Percentiles rank a stretch among this genome's conserved stretches.
phyloP scores from a whole-genome alignment of 1,140 invertebrate genomes.

The Bradynema listronoti region DNA sequence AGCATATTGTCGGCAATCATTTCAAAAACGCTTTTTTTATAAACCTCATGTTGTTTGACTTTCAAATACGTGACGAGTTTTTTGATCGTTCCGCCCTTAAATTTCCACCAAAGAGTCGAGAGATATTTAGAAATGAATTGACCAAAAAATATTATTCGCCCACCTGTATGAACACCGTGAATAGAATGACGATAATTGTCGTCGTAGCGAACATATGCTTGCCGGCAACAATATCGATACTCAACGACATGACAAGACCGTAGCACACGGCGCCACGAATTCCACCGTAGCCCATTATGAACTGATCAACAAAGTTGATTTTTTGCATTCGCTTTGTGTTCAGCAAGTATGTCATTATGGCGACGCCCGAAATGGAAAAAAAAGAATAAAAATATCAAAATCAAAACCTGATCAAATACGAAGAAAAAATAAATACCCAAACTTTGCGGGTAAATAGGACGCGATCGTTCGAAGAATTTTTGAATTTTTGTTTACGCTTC shows the following conservation, averaged over 20 bases:
- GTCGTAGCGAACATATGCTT: slow-evolving; percentile 85
- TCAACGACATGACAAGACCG: slow-evolving; percentile 71
- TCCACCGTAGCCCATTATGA: slow-evolving; percentile 53
- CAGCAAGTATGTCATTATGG: slow-evolving; percentile 37
- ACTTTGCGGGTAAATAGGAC: too few relatives aligned
- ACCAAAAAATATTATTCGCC: too few relatives aligned
- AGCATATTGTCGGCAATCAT: slow-evolving; percentile 45
- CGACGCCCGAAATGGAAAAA: slow-evolving; percentile 35
- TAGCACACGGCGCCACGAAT: slow-evolving; percentile 50
- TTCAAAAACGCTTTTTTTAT: slow-evolving; percentile 43
- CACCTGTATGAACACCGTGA: slow-evolving; percentile 84
- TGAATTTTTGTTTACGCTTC: too few relatives aligned
- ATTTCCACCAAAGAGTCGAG: too few relatives aligned
- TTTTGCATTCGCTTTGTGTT: slow-evolving; percentile 43
- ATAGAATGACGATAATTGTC: slow-evolving; percentile 93
- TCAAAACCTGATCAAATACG: too few relatives aligned
- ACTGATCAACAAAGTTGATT: slow-evolving; percentile 48
- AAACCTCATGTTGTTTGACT: slow-evolving; percentile 40
- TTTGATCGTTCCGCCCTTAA: slow-evolving; percentile 39
- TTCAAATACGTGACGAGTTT: slow-evolving; percentile 32
- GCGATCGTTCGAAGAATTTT: too few relatives aligned
- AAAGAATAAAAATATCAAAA: too few relatives aligned
- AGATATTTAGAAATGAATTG: too few relatives aligned
- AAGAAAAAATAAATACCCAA: too few relatives aligned
- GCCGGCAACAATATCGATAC: slow-evolving; percentile 63